Conservation (phyloP, 2,113 vertebrate species). For the Sisor rabdophorus region DNA sequence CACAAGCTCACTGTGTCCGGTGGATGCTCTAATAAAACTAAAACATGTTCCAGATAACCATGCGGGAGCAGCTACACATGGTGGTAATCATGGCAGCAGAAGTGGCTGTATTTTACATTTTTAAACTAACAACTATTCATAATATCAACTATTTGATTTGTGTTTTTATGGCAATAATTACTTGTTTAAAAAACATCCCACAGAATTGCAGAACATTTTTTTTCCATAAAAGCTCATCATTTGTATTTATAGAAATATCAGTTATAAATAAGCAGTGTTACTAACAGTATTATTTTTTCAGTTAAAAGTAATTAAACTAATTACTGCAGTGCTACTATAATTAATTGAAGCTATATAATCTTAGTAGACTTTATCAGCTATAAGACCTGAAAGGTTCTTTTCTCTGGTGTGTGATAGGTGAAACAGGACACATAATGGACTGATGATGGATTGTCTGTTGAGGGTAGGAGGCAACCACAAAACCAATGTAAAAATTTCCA, state of each 20-base stretch:
- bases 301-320: too few relatives aligned
- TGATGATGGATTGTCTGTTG: too few relatives aligned
- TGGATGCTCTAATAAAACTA: constrained; percentile 15
- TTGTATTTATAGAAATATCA: neutral
- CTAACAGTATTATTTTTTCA: too few relatives aligned
- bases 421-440: too few relatives aligned
- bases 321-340: too few relatives aligned
- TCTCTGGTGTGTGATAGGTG: too few relatives aligned
- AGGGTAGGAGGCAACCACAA: too few relatives aligned
- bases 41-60: constrained; percentile 21
- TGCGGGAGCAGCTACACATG: constrained; percentile 11
- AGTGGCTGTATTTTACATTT: constrained; percentile 9
- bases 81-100: constrained; percentile 2
- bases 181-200: neutral
- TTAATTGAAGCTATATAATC: too few relatives aligned
- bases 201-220: neutral
- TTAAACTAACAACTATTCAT: neutral
- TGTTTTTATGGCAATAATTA: neutral
- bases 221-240: neutral
- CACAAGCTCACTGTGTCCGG: neutral
- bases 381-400: too few relatives aligned
- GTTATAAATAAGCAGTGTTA: too few relatives aligned
- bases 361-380: too few relatives aligned
- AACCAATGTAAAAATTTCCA: too few relatives aligned
- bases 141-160: neutral